Evolutionary conservation across 2,888 invertebrate species (phyloP).

Genomic region (Venusia cambrica): DNA sequence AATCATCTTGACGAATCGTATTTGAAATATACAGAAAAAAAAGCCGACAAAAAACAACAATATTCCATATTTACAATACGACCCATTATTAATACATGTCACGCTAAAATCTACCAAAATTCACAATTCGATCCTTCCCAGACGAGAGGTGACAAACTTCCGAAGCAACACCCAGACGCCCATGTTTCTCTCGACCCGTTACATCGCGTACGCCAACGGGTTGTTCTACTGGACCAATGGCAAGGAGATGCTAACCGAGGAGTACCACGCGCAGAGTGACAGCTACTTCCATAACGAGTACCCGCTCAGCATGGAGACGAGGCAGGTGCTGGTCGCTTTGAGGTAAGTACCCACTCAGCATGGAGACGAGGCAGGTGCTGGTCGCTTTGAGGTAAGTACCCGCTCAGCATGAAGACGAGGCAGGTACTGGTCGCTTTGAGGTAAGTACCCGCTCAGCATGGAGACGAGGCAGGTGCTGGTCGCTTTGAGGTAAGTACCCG

Average conservation of each 20-base stretch:
- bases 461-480: no score
- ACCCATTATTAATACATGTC: no score
- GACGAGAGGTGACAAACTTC: slow-evolving; percentile 86
- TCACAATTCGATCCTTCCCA: no score
- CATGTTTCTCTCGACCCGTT: slow-evolving; percentile 87
- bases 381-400: slow-evolving; percentile 75
- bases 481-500: no score
- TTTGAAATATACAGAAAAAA: no score
- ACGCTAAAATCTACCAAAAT: no score
- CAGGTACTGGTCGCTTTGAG: no score
- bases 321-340: slow-evolving; percentile 78
- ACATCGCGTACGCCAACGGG: slow-evolving; percentile 87
- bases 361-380: slow-evolving; percentile 63
- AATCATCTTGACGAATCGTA: no score
- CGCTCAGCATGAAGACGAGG: no score
- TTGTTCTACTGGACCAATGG: slow-evolving; percentile 94
- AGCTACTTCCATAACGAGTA: slow-evolving; percentile 90
- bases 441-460: no score
- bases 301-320: slow-evolving; percentile 73
- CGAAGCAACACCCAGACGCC: slow-evolving; percentile 88
- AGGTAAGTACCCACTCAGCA: slow-evolving; percentile 41
- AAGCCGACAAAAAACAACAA: no score
- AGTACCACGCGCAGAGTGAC: slow-evolving; percentile 85
- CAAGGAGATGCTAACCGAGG: slow-evolving; percentile 87
- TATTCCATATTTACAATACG: no score